Evolutionary conservation across 2,113 vertebrate genomes (phyloP).

Genomic region (Lagopus muta): DNA sequence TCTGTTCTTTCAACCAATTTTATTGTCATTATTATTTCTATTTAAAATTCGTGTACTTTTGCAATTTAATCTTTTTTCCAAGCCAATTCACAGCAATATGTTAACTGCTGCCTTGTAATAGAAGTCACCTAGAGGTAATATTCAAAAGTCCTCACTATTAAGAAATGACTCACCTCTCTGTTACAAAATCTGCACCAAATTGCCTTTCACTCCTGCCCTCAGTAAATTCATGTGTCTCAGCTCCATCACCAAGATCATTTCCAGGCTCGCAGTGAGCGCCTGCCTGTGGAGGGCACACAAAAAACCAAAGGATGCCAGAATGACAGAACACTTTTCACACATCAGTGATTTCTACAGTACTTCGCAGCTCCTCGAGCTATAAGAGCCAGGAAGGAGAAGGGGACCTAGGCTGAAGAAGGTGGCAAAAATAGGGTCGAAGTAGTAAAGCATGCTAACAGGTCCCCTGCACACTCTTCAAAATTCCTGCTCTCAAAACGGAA

Average conservation of each 20-base stretch:
- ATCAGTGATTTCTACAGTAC: not conserved
- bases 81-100: constrained; percentile 22
- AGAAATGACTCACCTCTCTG: not conserved
- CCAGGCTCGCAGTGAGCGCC: fast-evolving
- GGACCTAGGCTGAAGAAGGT: not conserved
- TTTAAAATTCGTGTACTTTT: constrained; percentile 54
- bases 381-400: not conserved
- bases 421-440: not conserved
- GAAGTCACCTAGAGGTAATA: constrained; percentile 11
- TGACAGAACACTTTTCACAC: not conserved
- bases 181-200: not conserved
- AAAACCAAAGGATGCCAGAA: not conserved
- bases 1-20: constrained; percentile 31
- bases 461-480: not conserved
- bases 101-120: constrained; percentile 36
- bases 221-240: not conserved
- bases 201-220: not conserved
- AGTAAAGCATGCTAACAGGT: not conserved
- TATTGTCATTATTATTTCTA: constrained; percentile 33
- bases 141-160: not conserved
- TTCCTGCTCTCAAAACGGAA: not conserved
- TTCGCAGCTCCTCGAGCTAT: not conserved
- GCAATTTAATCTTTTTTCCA: constrained; percentile 33
- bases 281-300: not conserved
- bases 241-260: not conserved